Percentiles rank a stretch among this genome's conserved stretches.
Evolutionary conservation across 2,888 invertebrate species (phyloP).

Genomic region (Biston betularia): DNA sequence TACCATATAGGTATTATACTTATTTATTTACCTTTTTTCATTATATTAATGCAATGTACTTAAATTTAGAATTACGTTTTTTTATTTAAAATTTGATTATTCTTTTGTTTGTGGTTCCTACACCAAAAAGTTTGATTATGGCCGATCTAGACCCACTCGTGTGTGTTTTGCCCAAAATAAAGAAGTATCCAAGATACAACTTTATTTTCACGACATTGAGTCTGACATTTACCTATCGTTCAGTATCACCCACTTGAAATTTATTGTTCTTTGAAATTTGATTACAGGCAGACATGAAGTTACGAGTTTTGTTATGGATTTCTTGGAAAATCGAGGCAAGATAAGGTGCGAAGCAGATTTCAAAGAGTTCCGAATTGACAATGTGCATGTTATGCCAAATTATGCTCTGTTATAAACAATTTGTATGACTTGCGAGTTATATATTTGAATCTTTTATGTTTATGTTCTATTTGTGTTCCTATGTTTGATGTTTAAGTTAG

Average conservation of each 20-base stretch:
- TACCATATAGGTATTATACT: too few relatives aligned
- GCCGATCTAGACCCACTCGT: too few relatives aligned
- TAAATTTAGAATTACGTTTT: too few relatives aligned
- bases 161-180: too few relatives aligned
- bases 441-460: too few relatives aligned
- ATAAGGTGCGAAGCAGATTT: conserved; percentile 84
- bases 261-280: conserved; percentile 21
- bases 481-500: too few relatives aligned
- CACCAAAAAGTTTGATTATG: too few relatives aligned
- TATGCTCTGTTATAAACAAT: conserved; percentile 14
- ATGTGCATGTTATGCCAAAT: conserved; percentile 47
- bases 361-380: conserved; percentile 72
- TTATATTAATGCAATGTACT: too few relatives aligned
- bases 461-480: neutral
- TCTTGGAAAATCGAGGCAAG: conserved; percentile 79
- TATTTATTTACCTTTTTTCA: too few relatives aligned
- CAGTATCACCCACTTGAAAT: neutral
- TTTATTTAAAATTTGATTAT: too few relatives aligned
- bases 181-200: neutral
- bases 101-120: too few relatives aligned
- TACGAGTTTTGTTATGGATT: conserved; percentile 79
- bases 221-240: conserved; percentile 3
- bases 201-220: neutral
- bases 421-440: neutral
- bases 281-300: conserved; percentile 85